phyloP scores from a whole-genome alignment of 2,888 invertebrate species.

The Anticlea derivata region DNA sequence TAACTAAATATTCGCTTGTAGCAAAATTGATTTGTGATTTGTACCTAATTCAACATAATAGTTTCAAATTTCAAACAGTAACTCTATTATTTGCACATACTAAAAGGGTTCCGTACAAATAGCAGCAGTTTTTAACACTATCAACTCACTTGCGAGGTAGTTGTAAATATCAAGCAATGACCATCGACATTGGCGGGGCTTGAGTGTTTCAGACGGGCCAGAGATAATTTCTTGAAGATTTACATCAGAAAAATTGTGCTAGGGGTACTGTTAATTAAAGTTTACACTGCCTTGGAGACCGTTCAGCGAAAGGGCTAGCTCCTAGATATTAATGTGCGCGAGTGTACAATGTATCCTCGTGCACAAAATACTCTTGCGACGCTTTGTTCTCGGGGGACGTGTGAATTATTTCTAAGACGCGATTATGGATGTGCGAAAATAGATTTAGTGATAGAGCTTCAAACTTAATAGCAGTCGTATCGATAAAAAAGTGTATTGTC shows the following conservation, averaged over 20 bases:
- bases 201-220: too few relatives aligned
- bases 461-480: too few relatives aligned
- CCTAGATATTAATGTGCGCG: constrained; percentile 22
- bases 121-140: not conserved
- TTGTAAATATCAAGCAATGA: too few relatives aligned
- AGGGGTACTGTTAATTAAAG: constrained; percentile 19
- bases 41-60: constrained; percentile 4
- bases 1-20: too few relatives aligned
- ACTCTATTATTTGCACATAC: constrained; percentile 1
- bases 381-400: constrained; percentile 53
- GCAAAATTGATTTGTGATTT: not conserved
- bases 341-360: constrained; percentile 31
- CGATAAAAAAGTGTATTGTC: too few relatives aligned
- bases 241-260: constrained; percentile 1
- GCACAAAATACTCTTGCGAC: constrained; percentile 43
- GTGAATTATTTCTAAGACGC: constrained; percentile 58
- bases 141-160: not conserved
- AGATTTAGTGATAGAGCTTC: not conserved
- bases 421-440: constrained; percentile 37
- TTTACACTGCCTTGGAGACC: constrained; percentile 24
- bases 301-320: constrained; percentile 25
- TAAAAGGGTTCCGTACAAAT: not conserved
- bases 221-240: too few relatives aligned
- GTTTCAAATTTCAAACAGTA: not conserved
- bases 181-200: too few relatives aligned